These are phyloP conservation scores for Heliconius eleuchia DNA, from an alignment of 1,140 invertebrate species.

Conservation along the genomic window DNA sequence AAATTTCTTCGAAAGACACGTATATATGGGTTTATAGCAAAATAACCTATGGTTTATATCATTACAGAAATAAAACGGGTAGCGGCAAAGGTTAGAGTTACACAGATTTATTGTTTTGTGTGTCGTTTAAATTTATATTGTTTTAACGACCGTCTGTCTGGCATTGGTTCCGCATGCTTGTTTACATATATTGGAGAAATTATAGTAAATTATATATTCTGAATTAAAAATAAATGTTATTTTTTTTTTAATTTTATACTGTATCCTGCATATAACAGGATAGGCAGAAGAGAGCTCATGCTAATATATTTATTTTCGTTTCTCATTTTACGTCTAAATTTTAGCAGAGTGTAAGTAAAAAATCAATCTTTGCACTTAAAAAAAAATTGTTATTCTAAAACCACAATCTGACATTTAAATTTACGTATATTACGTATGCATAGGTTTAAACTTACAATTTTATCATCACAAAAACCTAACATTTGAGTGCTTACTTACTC, in stretches of 20 bases:
- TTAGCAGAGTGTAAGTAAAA: no score
- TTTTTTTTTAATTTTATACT: no score
- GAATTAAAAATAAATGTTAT: no score
- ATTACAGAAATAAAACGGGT: constrained; percentile 5
- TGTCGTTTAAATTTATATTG: constrained; percentile 19
- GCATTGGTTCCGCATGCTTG: neutral
- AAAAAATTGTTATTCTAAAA: no score
- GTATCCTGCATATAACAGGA: no score
- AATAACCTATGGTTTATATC: constrained; percentile 6
- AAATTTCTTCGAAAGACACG: neutral
- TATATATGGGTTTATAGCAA: neutral
- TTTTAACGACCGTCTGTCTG: neutral
- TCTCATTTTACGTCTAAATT: no score
- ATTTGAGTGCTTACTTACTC: no score
- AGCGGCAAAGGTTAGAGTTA: constrained; percentile 11
- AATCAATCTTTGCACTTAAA: no score
- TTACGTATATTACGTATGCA: neutral
- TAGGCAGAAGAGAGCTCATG: no score
- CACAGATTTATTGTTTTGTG: neutral
- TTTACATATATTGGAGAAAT: neutral
- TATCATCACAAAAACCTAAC: neutral
- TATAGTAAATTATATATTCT: neutral
- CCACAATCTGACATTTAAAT: no score
- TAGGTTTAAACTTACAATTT: no score
- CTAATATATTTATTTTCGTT: no score